These are phyloP conservation scores for Gobiocypris rarus DNA, from an alignment of 2,113 vertebrate species.

Conservation along the genomic window DNA sequence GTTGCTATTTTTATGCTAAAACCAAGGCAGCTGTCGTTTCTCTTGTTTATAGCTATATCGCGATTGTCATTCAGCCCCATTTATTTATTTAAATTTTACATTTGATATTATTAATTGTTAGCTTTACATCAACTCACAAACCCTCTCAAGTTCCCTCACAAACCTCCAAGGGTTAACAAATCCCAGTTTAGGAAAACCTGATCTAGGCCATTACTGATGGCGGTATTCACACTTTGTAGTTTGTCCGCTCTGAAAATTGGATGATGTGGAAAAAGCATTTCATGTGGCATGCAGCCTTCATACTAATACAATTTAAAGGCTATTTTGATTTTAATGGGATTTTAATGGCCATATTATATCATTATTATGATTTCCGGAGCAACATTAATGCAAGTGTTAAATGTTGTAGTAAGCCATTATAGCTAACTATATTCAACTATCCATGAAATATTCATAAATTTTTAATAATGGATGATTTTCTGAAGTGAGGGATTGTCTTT, in stretches of 20 bases:
- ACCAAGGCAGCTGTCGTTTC: neutral
- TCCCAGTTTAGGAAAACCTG: neutral
- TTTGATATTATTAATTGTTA: neutral
- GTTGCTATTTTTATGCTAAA: neutral
- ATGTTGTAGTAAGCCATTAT: slow-evolving; percentile 8
- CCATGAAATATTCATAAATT: neutral
- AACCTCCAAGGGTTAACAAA: neutral
- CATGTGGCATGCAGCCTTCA: neutral
- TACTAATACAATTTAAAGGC: neutral
- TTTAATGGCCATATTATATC: neutral
- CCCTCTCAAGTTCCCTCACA: neutral
- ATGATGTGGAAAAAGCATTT: slow-evolving; percentile 11
- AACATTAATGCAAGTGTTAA: slow-evolving; percentile 10
- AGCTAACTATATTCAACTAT: slow-evolving; percentile 2
- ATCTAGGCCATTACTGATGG: neutral
- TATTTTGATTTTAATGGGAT: neutral
- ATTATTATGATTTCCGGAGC: slow-evolving; percentile 3
- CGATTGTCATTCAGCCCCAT: neutral
- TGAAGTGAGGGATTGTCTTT: neutral
- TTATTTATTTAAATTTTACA: neutral
- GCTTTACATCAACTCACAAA: neutral
- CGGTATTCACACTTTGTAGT: neutral
- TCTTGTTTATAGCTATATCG: neutral
- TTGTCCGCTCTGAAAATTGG: neutral
- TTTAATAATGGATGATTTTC: slow-evolving; percentile 9